These are phyloP conservation scores for Corvus hawaiiensis DNA, from an alignment of 2,113 vertebrate species.

Conservation along the genomic window DNA sequence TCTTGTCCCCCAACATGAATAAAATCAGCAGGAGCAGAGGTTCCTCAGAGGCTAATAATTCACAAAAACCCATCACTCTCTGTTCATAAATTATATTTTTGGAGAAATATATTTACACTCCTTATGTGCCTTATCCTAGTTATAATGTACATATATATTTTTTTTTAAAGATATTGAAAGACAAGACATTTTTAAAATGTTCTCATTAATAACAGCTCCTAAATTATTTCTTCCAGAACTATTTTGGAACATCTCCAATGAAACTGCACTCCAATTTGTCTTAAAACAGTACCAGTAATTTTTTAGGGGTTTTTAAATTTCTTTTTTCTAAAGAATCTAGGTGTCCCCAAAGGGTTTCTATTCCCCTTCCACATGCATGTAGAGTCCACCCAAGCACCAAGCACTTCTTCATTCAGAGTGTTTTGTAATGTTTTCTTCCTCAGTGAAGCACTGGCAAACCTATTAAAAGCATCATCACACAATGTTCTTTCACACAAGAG, in stretches of 20 bases:
- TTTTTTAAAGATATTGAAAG: not conserved
- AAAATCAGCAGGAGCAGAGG: not conserved
- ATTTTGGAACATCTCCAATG: constrained; percentile 5
- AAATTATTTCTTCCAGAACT: not conserved
- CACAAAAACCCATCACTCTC: not conserved
- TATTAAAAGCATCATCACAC: not conserved
- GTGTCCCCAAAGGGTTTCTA: not conserved
- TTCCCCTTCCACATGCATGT: fast-evolving
- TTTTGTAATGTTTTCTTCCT: not conserved
- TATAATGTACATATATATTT: not conserved
- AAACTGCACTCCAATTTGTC: constrained; percentile 18
- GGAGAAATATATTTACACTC: not conserved
- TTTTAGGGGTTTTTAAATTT: not conserved
- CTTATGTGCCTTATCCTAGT: not conserved
- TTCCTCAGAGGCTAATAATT: not conserved
- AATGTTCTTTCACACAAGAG: not conserved
- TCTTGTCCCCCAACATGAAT: not conserved
- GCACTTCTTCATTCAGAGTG: not conserved
- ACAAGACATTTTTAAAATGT: not conserved
- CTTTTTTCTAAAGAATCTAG: not conserved
- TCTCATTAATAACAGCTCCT: not conserved
- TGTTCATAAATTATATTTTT: not conserved
- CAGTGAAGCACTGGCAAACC: not conserved
- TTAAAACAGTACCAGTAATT: constrained; percentile 12
- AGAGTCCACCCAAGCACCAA: not conserved